Base-by-base conservation (phyloP, 2,888 invertebrate genomes). In the Dryocosmus kuriphilus region DNA sequence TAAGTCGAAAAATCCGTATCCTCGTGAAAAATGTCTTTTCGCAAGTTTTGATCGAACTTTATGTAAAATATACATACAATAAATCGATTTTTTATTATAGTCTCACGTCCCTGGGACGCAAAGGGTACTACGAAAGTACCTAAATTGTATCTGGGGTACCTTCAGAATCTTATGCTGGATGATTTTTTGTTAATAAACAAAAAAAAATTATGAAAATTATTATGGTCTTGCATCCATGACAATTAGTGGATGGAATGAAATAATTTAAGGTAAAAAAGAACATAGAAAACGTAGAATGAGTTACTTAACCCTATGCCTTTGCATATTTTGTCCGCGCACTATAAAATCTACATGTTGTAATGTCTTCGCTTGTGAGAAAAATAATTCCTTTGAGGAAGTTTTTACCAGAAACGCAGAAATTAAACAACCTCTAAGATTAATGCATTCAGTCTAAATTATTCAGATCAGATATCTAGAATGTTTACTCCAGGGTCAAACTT, bases 91-190 rank as follows among this genome's bases (percentile, higher is more conserved):
- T 51, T 71, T 55, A 55, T 55, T 55, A 55, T 22, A 55, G 55
- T 55, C 32, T 71, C 51, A 30, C 24, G 46, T 71, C 67, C 46
- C 9, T 51, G 11, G 46, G 67, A 71, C 46, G 46, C 51, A 71
- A 71, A 51, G 4, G 27, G 41, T 38, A 27, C 51, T 32, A 14
- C 14, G 11, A 71, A n/a, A 71, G 51, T 71, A 46, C 41, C 67
- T 51, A 71, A 46, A 71, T 27, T 9, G 30, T 51, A 71, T 51
- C n/a, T 51, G 51, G 19, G 51, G n/a, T 71, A 71, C 71, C 14
- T 71, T 71, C 71, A 71, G 71, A 71, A 71, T 71, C 71, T 71
- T 71, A 71, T 71, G 71, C 71, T 71, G 71, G 46, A 71, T 51
- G n/a, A 71, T 46, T 46, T 65, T 71, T 41, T 71, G 71, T 71